Percentiles rank a stretch among this genome's conserved stretches.
Evolutionary conservation across 2,797 vertebrate genomes (phyloP).

Genomic region (Paedocypris micromegethes): DNA sequence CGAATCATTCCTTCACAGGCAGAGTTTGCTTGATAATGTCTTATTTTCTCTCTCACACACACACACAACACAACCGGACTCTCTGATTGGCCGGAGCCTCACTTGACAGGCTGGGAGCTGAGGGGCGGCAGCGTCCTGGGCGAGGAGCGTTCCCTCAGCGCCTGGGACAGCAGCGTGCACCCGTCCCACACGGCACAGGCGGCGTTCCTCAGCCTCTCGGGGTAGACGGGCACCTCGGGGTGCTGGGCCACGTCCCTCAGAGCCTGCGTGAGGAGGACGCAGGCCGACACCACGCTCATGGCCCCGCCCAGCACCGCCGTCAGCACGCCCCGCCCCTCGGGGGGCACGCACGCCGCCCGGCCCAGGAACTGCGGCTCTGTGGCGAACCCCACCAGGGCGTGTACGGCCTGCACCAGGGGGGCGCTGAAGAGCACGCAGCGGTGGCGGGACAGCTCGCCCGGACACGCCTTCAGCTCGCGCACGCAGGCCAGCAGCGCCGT

Average conservation of each 20-base stretch:
- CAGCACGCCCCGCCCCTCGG: slow-evolving; percentile 93
- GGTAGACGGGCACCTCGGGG: slow-evolving; percentile 91
- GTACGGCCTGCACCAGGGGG: slow-evolving; percentile 87
- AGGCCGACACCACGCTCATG: slow-evolving; percentile 98
- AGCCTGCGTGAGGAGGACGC: slow-evolving; percentile 96
- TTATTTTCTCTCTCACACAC: slow-evolving; percentile 68
- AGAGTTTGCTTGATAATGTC: slow-evolving; percentile 57
- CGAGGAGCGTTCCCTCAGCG: slow-evolving; percentile 92
- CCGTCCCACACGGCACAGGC: slow-evolving; percentile 95
- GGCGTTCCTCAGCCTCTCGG: slow-evolving; percentile 89
- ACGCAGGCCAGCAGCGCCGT: slow-evolving; percentile 92
- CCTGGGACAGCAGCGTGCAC: slow-evolving; percentile 96
- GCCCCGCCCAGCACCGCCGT: slow-evolving; percentile 94
- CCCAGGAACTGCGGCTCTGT: slow-evolving; percentile 96
- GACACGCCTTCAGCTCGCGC: slow-evolving; percentile 88
- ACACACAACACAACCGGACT: slow-evolving; percentile 51
- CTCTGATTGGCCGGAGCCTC: slow-evolving; percentile 40
- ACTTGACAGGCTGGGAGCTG: slow-evolving; percentile 99
- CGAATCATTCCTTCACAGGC: slow-evolving; percentile 87
- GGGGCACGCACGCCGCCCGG: slow-evolving; percentile 80
- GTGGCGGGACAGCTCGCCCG: slow-evolving; percentile 84
- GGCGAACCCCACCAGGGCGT: slow-evolving; percentile 91
- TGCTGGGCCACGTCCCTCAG: slow-evolving; percentile 96
- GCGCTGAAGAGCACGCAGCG: slow-evolving; percentile 89
- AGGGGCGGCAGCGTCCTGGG: slow-evolving; percentile 95